These are phyloP conservation scores for Rhagoletis zephyria DNA, from an alignment of 1,140 invertebrate species.

Conservation along the genomic window DNA sequence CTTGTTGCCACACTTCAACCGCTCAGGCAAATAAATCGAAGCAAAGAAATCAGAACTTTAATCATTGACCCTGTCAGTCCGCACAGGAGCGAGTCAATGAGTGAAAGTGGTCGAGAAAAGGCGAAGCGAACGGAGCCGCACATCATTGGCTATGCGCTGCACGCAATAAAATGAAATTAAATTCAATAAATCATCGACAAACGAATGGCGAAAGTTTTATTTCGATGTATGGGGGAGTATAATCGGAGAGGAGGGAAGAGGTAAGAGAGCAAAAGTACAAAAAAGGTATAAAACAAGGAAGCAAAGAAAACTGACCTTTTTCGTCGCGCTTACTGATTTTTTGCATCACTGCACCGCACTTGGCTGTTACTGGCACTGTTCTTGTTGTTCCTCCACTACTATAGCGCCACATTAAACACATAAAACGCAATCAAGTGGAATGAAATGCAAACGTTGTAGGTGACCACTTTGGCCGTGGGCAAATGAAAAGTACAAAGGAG, in stretches of 20 bases:
- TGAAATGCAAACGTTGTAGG: conserved; percentile 40
- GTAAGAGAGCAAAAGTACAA: background rate
- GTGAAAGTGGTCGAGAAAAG: background rate
- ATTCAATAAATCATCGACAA: conserved; percentile 49
- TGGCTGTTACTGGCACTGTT: background rate
- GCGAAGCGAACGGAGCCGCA: background rate
- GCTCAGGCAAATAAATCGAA: background rate
- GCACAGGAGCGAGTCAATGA: background rate
- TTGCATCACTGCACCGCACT: conserved; percentile 15
- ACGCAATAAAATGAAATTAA: conserved; percentile 50
- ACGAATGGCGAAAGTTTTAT: conserved; percentile 12
- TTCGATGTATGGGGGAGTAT: background rate
- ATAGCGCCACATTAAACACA: conserved; percentile 33
- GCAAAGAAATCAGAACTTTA: conserved; percentile 29
- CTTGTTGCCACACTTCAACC: background rate
- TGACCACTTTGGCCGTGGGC: background rate
- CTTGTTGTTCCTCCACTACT: background rate
- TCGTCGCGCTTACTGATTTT: conserved; percentile 24
- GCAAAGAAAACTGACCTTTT: conserved; percentile 20
- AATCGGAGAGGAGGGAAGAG: background rate
- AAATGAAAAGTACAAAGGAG: background rate
- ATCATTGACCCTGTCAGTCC: background rate
- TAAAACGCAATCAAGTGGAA: conserved; percentile 42
- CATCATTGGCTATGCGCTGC: conserved; percentile 9
- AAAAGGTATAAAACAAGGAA: background rate